Conservation (phyloP, 2,888 invertebrate species). For the Parochlus steinenii region DNA sequence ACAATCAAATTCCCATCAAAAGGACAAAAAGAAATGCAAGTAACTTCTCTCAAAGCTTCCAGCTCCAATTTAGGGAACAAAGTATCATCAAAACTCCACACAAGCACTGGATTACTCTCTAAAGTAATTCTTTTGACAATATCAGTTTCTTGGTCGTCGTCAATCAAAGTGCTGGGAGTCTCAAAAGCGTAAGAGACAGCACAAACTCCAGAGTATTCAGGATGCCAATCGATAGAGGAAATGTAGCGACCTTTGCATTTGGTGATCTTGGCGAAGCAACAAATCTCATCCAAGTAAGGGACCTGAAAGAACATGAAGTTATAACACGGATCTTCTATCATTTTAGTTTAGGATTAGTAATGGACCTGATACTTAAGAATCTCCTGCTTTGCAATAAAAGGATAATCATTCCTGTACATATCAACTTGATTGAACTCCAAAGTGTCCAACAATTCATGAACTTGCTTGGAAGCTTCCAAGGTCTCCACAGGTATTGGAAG, state of each 20-base stretch:
- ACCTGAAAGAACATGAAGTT: too few relatives aligned
- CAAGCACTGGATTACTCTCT: constrained; percentile 45
- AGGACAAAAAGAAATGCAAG: constrained; percentile 48
- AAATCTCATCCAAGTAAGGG: constrained; percentile 28
- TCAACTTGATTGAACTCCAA: constrained; percentile 31
- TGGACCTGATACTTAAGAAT: constrained; percentile 23
- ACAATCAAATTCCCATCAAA: constrained; percentile 48
- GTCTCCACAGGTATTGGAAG: constrained; percentile 19
- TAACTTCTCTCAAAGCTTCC: constrained; percentile 48
- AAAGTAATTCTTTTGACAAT: constrained; percentile 39
- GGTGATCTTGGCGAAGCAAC: constrained; percentile 46
- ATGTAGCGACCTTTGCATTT: constrained; percentile 49
- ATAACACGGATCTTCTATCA: too few relatives aligned
- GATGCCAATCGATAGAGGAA: constrained; percentile 50
- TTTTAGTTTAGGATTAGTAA: too few relatives aligned
- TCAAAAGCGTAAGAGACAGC: constrained; percentile 48
- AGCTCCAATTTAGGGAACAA: constrained; percentile 51
- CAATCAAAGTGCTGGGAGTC: constrained; percentile 31
- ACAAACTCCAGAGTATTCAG: constrained; percentile 48
- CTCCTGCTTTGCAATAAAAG: constrained; percentile 20
- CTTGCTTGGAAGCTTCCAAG: constrained; percentile 22
- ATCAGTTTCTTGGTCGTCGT: constrained; percentile 26
- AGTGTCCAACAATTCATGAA: constrained; percentile 22
- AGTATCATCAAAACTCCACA: constrained; percentile 60
- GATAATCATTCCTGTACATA: constrained; percentile 30